Evolutionary conservation across 1,140 invertebrate species (phyloP).

Genomic region (Eupristina koningsbergeri): DNA sequence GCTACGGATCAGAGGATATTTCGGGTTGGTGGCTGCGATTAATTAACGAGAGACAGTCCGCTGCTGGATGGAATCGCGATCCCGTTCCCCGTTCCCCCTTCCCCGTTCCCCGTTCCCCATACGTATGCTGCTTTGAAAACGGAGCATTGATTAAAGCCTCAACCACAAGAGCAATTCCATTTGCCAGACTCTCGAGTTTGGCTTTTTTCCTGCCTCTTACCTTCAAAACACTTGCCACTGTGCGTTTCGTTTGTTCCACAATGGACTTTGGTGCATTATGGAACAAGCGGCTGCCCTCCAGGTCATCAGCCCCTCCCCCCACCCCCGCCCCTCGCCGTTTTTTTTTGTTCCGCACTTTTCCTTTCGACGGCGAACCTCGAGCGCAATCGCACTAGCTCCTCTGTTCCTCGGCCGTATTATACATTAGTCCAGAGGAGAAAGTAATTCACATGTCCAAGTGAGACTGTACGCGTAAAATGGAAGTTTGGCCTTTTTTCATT

Average conservation of each 20-base stretch:
- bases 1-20: not conserved
- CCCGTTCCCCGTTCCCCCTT: too few species aligned
- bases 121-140: too few species aligned
- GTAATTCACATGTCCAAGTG: slow-evolving; percentile 9
- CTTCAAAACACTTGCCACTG: not conserved
- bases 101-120: too few species aligned
- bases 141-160: too few species aligned
- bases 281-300: too few species aligned
- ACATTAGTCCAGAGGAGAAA: slow-evolving; percentile 26
- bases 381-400: not conserved
- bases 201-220: not conserved
- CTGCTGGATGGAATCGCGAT: not conserved
- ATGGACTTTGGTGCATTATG: slow-evolving; percentile 10
- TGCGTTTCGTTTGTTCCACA: too few species aligned
- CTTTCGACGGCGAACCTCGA: not conserved
- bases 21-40: not conserved
- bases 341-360: not conserved
- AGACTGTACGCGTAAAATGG: not conserved
- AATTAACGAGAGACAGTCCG: not conserved
- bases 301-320: too few species aligned
- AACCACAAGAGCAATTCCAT: too few species aligned
- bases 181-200: not conserved
- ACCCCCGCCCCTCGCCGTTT: too few species aligned
- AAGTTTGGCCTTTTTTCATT: not conserved
- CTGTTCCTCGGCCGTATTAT: not conserved